These are phyloP conservation scores for Sebastes trivittatus DNA, from an alignment of 2,797 vertebrate species.

Conservation along the genomic window DNA sequence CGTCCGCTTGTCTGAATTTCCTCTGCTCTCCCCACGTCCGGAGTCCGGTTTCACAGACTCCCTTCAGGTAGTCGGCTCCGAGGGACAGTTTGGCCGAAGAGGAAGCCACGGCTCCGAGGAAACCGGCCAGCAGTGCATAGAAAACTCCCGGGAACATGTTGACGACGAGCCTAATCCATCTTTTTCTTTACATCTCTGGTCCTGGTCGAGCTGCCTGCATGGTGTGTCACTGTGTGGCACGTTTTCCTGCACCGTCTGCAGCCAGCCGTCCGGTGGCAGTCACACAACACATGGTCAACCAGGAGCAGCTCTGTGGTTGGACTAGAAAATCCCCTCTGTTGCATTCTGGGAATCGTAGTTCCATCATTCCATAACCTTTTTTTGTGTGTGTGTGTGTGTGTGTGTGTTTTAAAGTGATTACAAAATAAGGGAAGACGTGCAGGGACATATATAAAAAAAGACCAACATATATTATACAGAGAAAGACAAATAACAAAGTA, in stretches of 20 bases:
- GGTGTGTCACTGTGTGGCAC: slow-evolving; percentile 14
- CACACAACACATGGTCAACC: slow-evolving; percentile 39
- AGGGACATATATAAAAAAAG: too few species aligned
- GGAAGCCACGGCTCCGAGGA: slow-evolving; percentile 89
- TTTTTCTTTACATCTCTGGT: slow-evolving; percentile 55
- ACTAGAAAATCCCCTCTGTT: neutral
- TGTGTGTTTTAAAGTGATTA: too few species aligned
- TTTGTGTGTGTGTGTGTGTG: too few species aligned
- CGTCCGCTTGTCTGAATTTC: slow-evolving; percentile 72
- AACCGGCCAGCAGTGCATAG: slow-evolving; percentile 88
- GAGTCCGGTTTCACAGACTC: slow-evolving; percentile 82
- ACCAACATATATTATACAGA: too few species aligned
- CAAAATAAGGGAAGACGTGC: too few species aligned
- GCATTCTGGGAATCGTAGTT: slow-evolving; percentile 76
- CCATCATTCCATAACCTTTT: neutral
- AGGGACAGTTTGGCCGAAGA: slow-evolving; percentile 90
- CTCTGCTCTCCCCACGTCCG: slow-evolving; percentile 82
- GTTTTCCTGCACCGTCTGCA: slow-evolving; percentile 59
- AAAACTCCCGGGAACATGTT: slow-evolving; percentile 85
- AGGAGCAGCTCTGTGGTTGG: slow-evolving; percentile 30
- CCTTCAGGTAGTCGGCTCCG: slow-evolving; percentile 85
- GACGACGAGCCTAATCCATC: slow-evolving; percentile 54
- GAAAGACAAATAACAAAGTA: too few species aligned
- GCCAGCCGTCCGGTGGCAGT: slow-evolving; percentile 67
- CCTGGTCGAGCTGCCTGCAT: slow-evolving; percentile 41